Evolutionary conservation across 2,113 vertebrate species (phyloP), one percentile per base, ranked within the genome.

Genomic region (Tachycineta bicolor): DNA sequence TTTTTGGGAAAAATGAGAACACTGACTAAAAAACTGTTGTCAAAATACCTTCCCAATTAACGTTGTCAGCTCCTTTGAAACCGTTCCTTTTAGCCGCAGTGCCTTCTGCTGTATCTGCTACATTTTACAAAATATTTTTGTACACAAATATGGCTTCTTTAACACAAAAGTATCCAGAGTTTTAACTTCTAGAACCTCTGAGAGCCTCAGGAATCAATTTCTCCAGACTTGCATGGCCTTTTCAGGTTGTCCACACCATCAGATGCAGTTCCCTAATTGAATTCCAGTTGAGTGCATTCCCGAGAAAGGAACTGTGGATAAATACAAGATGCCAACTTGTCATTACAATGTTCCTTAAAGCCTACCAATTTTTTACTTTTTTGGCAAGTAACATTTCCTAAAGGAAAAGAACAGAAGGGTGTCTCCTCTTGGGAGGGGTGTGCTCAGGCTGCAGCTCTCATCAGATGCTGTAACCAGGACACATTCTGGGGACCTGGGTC

Each of bases 301-400:
- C 3, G 4, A 94, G 93, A 79, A 87, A 65, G 78, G 60, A 85
- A 63, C 76, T 28, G 58, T 50, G 62, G 82, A 74, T 82, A 88
- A 96, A 94, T 52, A 44, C 67, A 94, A 89, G 63, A 89, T 94
- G 89, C 90, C 87, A 91, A 70, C 59, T 79, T 93, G 94, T 91
- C 94, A 94, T 67, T 85, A 74, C 28, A 80, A 93, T 94, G 79
- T 83, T 95, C 90, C 80, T 82, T 75, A 81, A 58, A 96, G 59
- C 75, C 68, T 83, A 93, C 67, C 69, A 12, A 31, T 44, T 92
- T 67, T 64, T 75, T 37, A 93, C 79, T 69, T 55, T 83, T 93
- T 63, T 96, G 94, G 87, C 90, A 96, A 95, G 85, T 90, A 96
- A 75, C 69, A 80, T 94, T 90, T 96, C 87, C 90, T 81, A 52